Conservation (phyloP, 2,888 invertebrate species). For the Notocelia uddmanniana region DNA sequence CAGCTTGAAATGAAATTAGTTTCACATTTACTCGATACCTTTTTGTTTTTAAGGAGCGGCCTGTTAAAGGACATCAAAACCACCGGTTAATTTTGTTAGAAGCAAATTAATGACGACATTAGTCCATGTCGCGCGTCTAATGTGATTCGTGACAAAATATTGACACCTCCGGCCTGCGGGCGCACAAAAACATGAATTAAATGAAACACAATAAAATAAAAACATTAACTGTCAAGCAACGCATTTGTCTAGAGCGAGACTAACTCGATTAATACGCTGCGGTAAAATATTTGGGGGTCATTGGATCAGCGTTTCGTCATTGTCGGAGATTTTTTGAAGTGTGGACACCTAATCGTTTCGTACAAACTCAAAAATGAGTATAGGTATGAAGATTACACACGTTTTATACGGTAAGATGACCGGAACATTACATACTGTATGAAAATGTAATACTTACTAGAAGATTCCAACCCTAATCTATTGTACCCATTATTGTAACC, state of each 20-base stretch:
- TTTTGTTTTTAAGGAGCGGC: conserved; percentile 42
- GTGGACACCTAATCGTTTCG: background rate
- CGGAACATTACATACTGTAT: background rate
- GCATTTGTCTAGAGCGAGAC: conserved; percentile 78
- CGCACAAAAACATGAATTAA: conserved; percentile 75
- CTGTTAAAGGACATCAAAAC: conserved; percentile 75
- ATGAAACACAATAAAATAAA: conserved; percentile 69
- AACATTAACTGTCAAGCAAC: conserved; percentile 70
- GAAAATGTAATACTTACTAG: too few species aligned
- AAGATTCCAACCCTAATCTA: too few species aligned
- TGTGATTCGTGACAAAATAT: conserved; percentile 84
- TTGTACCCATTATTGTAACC: too few species aligned
- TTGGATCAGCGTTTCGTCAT: conserved; percentile 46
- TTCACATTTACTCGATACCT: background rate
- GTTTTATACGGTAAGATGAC: background rate
- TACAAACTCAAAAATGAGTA: conserved; percentile 2
- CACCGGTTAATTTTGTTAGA: conserved; percentile 77
- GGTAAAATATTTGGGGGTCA: conserved; percentile 64
- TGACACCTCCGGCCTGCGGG: conserved; percentile 70
- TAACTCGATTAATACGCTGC: conserved; percentile 74
- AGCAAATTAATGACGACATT: conserved; percentile 81
- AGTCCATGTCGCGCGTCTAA: conserved; percentile 75
- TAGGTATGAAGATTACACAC: background rate
- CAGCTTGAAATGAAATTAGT: background rate
- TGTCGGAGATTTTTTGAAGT: conserved; percentile 32